A percentile compares a stretch with the other conserved stretches of the same genome.
phyloP scores from a whole-genome alignment of 1,140 invertebrate genomes.

The Papilio machaon region DNA sequence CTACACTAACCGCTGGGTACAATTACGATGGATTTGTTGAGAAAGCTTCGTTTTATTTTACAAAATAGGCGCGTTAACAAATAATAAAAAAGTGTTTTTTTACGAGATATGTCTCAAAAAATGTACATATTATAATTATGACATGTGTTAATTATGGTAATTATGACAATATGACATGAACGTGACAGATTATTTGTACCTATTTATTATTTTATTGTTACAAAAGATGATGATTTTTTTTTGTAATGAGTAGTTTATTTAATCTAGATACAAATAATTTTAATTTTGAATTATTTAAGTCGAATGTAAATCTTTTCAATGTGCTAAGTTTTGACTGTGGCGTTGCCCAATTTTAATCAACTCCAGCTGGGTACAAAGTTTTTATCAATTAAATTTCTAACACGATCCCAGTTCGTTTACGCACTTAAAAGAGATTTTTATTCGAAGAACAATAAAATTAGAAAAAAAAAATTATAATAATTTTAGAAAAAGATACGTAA shows the following conservation, averaged over 20 bases:
- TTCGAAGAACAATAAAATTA: background rate
- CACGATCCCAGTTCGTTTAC: background rate
- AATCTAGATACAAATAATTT: background rate
- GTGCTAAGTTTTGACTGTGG: conserved; percentile 11
- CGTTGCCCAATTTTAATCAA: conserved; percentile 5
- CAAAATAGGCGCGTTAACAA: background rate
- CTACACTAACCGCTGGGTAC: conserved; percentile 20
- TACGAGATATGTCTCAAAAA: background rate
- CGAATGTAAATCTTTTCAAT: conserved; percentile 3
- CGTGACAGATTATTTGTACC: too few species aligned
- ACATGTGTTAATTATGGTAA: background rate
- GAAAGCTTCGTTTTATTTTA: background rate
- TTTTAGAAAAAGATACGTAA: background rate
- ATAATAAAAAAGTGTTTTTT: background rate
- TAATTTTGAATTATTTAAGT: background rate
- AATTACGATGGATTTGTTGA: conserved; percentile 10
- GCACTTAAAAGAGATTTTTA: conserved; percentile 15
- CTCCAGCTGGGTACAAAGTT: conserved; percentile 12
- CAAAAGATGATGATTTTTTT: background rate
- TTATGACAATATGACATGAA: background rate
- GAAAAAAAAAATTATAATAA: background rate
- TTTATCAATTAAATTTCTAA: conserved; percentile 23
- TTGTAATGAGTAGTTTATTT: background rate
- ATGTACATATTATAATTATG: background rate
- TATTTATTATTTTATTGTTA: too few species aligned